Percentiles rank a stretch among this genome's conserved stretches.
These are phyloP conservation scores for Spatulosminthurus flaviceps DNA, from an alignment of 2,888 invertebrate genomes.

Conservation along the genomic window DNA sequence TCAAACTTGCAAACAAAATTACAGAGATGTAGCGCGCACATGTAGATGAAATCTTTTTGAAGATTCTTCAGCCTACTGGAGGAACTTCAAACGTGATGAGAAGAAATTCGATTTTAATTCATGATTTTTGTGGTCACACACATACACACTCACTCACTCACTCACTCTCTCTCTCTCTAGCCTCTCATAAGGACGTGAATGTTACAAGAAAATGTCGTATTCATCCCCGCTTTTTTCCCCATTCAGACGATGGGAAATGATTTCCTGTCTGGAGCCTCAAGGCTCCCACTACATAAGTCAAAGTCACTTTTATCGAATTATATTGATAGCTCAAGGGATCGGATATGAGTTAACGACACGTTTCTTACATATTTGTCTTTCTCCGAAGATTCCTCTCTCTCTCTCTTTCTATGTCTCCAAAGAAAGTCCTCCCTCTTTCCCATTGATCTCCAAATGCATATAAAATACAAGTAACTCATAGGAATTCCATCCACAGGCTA, in stretches of 20 bases:
- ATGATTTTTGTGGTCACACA: background rate
- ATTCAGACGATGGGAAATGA: constrained; percentile 36
- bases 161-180: too few species aligned
- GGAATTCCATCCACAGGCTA: too few species aligned
- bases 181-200: too few species aligned
- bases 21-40: too few species aligned
- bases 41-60: too few species aligned
- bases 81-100: background rate
- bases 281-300: constrained; percentile 37
- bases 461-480: too few species aligned
- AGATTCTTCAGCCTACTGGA: too few species aligned
- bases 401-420: background rate
- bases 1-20: too few species aligned
- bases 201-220: too few species aligned
- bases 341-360: constrained; percentile 5
- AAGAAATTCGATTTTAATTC: constrained; percentile 36
- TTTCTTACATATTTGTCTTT: constrained; percentile 33
- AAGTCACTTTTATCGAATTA: constrained; percentile 43
- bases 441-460: too few species aligned
- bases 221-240: too few species aligned
- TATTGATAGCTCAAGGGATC: constrained; percentile 29
- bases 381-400: background rate
- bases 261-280: constrained; percentile 34
- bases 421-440: too few species aligned
- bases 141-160: background rate